Base-by-base conservation (phyloP, 37 sponge, comb jelly and placozoan species). In the Diacarnus erythraeanus region DNA sequence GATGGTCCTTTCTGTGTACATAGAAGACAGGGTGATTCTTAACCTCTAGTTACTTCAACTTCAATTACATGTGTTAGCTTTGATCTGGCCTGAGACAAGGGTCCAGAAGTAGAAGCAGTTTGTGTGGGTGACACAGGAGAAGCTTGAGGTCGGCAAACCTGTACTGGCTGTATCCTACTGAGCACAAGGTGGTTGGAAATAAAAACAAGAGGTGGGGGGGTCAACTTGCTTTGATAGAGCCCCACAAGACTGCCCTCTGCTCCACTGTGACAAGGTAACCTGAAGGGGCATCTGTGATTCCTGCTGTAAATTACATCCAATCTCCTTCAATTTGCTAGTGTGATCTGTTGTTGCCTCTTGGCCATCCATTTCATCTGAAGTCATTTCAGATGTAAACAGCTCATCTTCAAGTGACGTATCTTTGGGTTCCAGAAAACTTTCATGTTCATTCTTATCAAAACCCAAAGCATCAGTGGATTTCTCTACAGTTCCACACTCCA, bases 191-290 rank as follows among this genome's bases (percentile, higher is more conserved):
- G n/a, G n/a, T 23, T 61, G 64, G 25, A 61, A 27, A 61, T 8
- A 15, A 12, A 12, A 47, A 47, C 12, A 47, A 15, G 10, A 47
- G 12, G 12, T 6, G 51, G 33, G 15, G 66, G 31, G 66, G 35
- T 65, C 66, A 20, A 65, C 66, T 31, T 65, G 66, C 66, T 65
- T 65, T 18, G 66, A 20, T 3, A 65, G 10, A 10, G 35, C 42
- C 36, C 43, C 26, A 20, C 23, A n/a, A 23, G 38, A 4, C 44
- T 72, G 25, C n/a, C 74, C 74, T 74, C 34, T 51, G 74, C 74
- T 74, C 74, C 74, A 74, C 74, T 74, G 74, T 3, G 74, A 74
- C 31, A 74, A 57, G 5, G 57, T 54, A 15, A 27, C 57, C 42
- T 65, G 66, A 25, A 6, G 15, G 34, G 66, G 2, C 9, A 17